Evolutionary conservation across 1,140 invertebrate genomes (phyloP).

Genomic region (Antheraea mylitta): DNA sequence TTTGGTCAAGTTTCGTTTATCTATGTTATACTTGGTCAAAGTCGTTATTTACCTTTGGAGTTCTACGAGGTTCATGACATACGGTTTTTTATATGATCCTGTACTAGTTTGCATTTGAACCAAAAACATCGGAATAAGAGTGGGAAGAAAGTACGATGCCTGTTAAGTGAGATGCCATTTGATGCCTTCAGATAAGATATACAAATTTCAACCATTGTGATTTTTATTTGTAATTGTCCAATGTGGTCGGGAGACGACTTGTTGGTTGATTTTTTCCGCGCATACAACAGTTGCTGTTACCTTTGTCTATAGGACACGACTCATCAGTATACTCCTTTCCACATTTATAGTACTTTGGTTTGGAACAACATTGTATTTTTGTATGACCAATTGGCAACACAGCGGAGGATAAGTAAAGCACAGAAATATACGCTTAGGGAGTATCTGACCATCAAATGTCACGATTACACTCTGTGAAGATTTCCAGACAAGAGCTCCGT

Average conservation of each 20-base stretch:
- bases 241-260: neutral
- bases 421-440: neutral
- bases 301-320: neutral
- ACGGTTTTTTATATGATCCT: conserved; percentile 7
- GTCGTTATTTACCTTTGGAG: neutral
- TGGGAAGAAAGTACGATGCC: neutral
- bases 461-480: neutral
- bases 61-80: neutral
- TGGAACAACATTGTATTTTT: conserved; percentile 15
- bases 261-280: neutral
- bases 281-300: neutral
- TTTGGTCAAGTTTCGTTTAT: neutral
- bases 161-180: no score
- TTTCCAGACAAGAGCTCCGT: neutral
- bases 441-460: conserved; percentile 2
- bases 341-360: conserved; percentile 11
- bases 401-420: neutral
- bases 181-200: neutral
- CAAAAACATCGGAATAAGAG: conserved; percentile 4
- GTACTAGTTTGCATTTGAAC: neutral
- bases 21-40: conserved; percentile 16
- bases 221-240: conserved; percentile 2
- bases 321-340: neutral
- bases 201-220: neutral
- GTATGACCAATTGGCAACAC: conserved; percentile 11